Percentiles rank a stretch among this genome's conserved stretches.
These are phyloP conservation scores for Thalassoma bifasciatum DNA, from an alignment of 2,113 vertebrate genomes.

Conservation along the genomic window DNA sequence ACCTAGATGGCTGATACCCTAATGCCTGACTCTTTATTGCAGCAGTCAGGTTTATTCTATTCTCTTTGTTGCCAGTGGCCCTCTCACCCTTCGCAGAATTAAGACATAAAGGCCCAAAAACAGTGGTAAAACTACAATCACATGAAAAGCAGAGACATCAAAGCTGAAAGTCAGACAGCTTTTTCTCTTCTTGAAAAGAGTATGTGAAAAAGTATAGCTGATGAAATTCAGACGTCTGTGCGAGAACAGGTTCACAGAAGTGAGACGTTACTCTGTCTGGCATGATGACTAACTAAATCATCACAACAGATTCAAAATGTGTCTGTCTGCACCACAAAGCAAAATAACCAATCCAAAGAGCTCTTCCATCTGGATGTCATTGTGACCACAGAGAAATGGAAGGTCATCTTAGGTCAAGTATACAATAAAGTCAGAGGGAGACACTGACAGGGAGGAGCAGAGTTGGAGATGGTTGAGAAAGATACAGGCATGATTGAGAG, in stretches of 20 bases:
- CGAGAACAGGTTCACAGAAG: slow-evolving; percentile 13
- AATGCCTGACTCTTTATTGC: not conserved
- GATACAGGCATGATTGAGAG: not conserved
- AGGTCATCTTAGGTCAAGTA: slow-evolving; percentile 15
- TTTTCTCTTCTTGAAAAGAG: slow-evolving; percentile 5
- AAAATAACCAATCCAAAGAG: slow-evolving; percentile 26
- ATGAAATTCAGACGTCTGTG: slow-evolving; percentile 30
- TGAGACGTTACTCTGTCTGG: slow-evolving; percentile 8
- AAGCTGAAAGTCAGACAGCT: slow-evolving; percentile 13
- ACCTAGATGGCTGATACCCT: not conserved
- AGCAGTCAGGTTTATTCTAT: not conserved
- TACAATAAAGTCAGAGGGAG: slow-evolving; percentile 3
- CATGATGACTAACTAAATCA: slow-evolving; percentile 14
- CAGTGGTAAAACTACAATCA: not conserved
- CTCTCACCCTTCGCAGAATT: not conserved
- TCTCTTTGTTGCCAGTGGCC: not conserved
- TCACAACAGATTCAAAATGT: slow-evolving; percentile 23
- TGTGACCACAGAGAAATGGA: slow-evolving; percentile 1
- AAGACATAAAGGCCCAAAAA: not conserved
- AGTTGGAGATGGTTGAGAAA: not conserved
- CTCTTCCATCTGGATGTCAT: slow-evolving; percentile 34
- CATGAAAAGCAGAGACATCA: slow-evolving; percentile 9
- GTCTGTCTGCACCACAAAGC: slow-evolving; percentile 16
- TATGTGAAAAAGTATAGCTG: not conserved
- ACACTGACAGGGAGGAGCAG: not conserved